Conservation (phyloP, 2,797 vertebrate species). For the Syndactyla subalaris region DNA sequence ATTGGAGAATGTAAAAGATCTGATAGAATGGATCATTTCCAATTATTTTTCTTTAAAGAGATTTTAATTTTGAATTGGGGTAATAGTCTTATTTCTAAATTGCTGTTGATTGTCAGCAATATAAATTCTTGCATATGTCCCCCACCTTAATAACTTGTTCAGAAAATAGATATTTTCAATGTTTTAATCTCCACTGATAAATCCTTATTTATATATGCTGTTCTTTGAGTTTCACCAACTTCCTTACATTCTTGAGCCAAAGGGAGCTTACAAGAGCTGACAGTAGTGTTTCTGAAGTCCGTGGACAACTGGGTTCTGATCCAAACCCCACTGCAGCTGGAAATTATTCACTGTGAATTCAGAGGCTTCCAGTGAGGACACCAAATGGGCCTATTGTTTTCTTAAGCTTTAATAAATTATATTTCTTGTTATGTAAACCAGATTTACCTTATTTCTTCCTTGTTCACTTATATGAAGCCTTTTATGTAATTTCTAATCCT, state of each 20-base stretch:
- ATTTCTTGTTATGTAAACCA: background rate
- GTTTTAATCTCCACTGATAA: background rate
- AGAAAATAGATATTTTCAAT: background rate
- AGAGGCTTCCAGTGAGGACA: background rate
- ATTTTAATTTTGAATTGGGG: background rate
- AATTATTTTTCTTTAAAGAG: background rate
- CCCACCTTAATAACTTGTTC: background rate
- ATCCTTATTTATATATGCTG: background rate
- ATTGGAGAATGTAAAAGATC: background rate
- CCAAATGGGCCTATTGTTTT: background rate
- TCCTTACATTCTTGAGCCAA: background rate
- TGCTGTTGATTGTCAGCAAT: background rate
- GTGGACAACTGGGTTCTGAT: background rate
- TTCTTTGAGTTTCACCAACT: background rate
- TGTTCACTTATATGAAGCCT: background rate
- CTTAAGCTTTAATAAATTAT: background rate
- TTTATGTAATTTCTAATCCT: background rate
- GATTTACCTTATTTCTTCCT: background rate
- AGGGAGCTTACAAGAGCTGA: background rate
- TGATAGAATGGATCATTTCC: background rate
- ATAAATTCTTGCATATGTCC: background rate
- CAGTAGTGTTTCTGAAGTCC: background rate
- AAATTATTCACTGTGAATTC: background rate
- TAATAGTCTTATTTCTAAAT: background rate
- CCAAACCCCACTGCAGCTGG: background rate